A percentile compares a stretch with the other conserved stretches of the same genome.
Evolutionary conservation across 2,888 invertebrate genomes (phyloP).

Genomic region (Nemotelus pantherinus): DNA sequence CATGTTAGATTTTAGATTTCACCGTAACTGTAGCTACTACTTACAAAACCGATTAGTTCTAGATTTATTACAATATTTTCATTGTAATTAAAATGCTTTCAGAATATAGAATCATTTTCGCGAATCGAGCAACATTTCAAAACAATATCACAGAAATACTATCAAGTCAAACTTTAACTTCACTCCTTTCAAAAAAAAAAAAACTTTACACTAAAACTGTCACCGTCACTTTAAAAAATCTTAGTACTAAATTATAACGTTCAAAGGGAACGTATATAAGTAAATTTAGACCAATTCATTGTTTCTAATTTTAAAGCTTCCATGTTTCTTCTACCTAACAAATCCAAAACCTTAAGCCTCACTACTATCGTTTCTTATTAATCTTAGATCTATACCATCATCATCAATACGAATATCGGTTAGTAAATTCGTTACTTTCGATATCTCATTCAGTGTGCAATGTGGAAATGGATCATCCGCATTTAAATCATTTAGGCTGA

Average conservation of each 20-base stretch:
- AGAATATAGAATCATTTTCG: no score
- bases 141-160: no score
- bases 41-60: no score
- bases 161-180: no score
- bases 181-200: no score
- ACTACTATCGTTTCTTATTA: constrained; percentile 18
- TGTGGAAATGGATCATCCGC: constrained; percentile 52
- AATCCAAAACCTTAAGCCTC: constrained; percentile 15
- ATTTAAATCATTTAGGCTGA: constrained; percentile 56
- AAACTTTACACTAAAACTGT: no score
- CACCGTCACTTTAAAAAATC: no score
- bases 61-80: no score
- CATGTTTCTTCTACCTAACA: background rate
- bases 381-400: constrained; percentile 18
- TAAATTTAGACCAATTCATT: constrained; percentile 5
- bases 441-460: constrained; percentile 53
- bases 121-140: no score
- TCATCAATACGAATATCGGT: constrained; percentile 40
- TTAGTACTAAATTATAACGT: background rate
- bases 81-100: no score
- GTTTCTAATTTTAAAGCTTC: constrained; percentile 16
- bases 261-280: background rate
- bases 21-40: no score
- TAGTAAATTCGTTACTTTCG: constrained; percentile 51
- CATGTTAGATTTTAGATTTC: no score